These are phyloP conservation scores for Oligia strigilis DNA, from an alignment of 2,888 invertebrate species.

Conservation along the genomic window DNA sequence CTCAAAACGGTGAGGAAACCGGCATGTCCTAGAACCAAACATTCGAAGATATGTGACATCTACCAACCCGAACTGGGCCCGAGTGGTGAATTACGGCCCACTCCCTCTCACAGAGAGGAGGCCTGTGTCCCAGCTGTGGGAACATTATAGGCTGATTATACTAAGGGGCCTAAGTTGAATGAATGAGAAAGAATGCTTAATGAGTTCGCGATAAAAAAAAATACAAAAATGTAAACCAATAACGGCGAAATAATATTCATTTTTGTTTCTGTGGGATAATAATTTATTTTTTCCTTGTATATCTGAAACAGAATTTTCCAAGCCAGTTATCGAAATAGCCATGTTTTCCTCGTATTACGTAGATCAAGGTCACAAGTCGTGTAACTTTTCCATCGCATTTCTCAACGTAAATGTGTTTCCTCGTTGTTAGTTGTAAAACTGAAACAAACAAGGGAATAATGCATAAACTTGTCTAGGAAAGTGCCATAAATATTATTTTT, in stretches of 20 bases:
- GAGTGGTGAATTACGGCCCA: too few relatives aligned
- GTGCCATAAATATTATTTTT: slow-evolving; percentile 81
- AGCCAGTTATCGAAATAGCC: slow-evolving; percentile 19
- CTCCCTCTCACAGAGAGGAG: too few relatives aligned
- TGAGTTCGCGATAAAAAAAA: neutral
- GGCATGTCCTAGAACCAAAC: too few relatives aligned
- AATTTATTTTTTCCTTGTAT: slow-evolving; percentile 2
- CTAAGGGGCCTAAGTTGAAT: too few relatives aligned
- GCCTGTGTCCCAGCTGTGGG: too few relatives aligned
- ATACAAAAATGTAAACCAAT: neutral
- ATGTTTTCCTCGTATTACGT: slow-evolving; percentile 31
- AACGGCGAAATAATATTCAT: neutral
- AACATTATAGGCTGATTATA: too few relatives aligned
- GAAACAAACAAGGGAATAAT: slow-evolving; percentile 79
- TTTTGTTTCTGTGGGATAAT: neutral
- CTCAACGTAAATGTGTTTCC: slow-evolving; percentile 73
- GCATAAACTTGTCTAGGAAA: slow-evolving; percentile 75
- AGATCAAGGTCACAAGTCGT: slow-evolving; percentile 40
- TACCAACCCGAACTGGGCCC: too few relatives aligned
- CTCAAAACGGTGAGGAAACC: too few relatives aligned
- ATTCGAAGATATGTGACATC: too few relatives aligned
- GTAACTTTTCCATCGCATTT: slow-evolving; percentile 52
- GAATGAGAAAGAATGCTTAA: neutral
- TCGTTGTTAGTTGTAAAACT: slow-evolving; percentile 74
- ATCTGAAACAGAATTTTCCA: neutral